Base-by-base conservation (phyloP, 2,888 invertebrate species). In the Hemistola chrysoprasaria region DNA sequence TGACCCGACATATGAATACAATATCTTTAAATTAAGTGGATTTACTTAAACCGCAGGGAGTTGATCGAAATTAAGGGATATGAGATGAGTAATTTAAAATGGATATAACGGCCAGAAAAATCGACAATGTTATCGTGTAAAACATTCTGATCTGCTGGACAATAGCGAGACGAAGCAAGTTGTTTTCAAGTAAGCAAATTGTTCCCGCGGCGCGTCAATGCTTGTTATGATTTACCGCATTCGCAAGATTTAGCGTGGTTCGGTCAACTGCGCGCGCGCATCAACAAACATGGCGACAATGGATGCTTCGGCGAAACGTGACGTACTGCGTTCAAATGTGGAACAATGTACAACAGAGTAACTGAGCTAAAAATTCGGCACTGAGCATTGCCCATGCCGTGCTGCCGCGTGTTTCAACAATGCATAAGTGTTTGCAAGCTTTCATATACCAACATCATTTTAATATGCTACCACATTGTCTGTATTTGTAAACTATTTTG, bases 271-370 rank as follows among this genome's bases (percentile, higher is more conserved):
- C 43, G 41, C 20, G 33, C 40, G 31, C 43, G 36, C 53, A 50
- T 47, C 81, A 88, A 87, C 86, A 87, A 87, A 84, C 81, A 82
- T 41, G 46, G 68, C 78, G 72, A 88, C 87, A 88, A 87, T 88
- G 83, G 85, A 66, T 62, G 70, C 71, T 86, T 84, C 83, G 71
- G 50, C 68, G 87, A 85, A 86, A 59, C 69, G 71, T 78, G 83
- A 83, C 83, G 81, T 62, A 59, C 21, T 51, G 58, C 60, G 61
- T 74, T 76, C 83, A 77, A 78, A 84, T 81, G 79, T 79, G 73
- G 79, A 85, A 88, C 87, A 88, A 87, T 87, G 81, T 62, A 16
- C 16, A 16, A 16, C 16, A 57, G 83, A 80, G 79, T 78, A 86
- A 77, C 76, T 73, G 66, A 64, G 57, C 50, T 64, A 76, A 78